Conservation (phyloP, 2,797 vertebrate genomes). For the Crossoptilon crossoptilon region DNA sequence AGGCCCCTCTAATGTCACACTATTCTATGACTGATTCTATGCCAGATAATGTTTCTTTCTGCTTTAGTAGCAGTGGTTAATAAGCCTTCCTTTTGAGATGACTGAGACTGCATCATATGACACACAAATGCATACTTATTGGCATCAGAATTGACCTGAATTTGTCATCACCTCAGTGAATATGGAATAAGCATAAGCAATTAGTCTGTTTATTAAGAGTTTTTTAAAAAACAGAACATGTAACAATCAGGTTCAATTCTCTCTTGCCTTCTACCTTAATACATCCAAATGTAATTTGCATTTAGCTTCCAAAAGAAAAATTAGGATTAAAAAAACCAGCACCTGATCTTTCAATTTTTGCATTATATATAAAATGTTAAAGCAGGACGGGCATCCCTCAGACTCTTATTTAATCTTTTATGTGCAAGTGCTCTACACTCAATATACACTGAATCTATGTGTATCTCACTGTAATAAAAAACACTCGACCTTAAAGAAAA, state of each 20-base stretch:
- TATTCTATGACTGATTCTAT: neutral
- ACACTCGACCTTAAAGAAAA: neutral
- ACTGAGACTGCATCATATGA: neutral
- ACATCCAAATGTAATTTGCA: neutral
- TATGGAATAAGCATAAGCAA: neutral
- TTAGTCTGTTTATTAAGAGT: neutral
- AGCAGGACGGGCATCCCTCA: neutral
- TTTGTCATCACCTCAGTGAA: neutral
- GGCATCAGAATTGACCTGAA: neutral
- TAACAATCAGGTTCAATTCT: neutral
- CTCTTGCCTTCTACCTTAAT: neutral
- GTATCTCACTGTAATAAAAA: neutral
- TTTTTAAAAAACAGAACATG: neutral
- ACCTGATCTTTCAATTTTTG: neutral
- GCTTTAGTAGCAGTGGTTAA: neutral
- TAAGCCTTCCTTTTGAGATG: neutral
- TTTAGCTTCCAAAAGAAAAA: neutral
- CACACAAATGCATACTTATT: neutral
- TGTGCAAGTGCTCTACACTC: neutral
- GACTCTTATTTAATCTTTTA: neutral
- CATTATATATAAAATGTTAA: neutral
- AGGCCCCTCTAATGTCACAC: neutral
- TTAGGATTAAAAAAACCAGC: neutral
- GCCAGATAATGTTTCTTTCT: neutral
- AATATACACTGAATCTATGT: neutral